phyloP scores from a whole-genome alignment of 2,113 vertebrate species.

The Eurypyga helias region DNA sequence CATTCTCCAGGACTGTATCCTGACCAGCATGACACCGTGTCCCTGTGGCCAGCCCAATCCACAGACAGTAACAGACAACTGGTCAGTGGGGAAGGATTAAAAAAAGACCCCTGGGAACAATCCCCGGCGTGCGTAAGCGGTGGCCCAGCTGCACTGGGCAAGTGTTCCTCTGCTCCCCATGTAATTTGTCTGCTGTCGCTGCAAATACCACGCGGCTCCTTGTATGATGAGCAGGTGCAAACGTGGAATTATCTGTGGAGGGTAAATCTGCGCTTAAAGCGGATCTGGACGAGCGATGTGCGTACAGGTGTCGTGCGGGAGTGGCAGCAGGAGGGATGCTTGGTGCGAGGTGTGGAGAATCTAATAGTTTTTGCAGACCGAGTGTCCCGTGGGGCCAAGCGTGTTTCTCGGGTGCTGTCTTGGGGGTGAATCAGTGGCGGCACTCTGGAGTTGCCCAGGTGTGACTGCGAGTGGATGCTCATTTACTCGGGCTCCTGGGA shows the following conservation, averaged over 20 bases:
- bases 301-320: neutral
- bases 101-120: neutral
- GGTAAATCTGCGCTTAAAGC: neutral
- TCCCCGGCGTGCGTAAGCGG: neutral
- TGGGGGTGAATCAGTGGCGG: neutral
- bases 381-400: neutral
- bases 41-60: neutral
- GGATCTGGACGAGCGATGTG: accelerated
- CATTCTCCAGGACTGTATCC: neutral
- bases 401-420: neutral
- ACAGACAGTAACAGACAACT: neutral
- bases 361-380: neutral
- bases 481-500: neutral
- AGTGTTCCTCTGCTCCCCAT: neutral
- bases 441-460: neutral
- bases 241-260: neutral
- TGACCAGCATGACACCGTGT: neutral
- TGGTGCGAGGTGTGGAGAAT: neutral
- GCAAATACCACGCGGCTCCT: neutral
- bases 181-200: neutral
- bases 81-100: neutral
- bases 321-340: neutral
- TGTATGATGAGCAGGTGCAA: neutral
- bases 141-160: conserved; percentile 9
- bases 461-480: neutral